Percentiles rank a stretch among this genome's conserved stretches.
Conservation (phyloP, 2,888 invertebrate genomes). For the Mythimna impura region DNA sequence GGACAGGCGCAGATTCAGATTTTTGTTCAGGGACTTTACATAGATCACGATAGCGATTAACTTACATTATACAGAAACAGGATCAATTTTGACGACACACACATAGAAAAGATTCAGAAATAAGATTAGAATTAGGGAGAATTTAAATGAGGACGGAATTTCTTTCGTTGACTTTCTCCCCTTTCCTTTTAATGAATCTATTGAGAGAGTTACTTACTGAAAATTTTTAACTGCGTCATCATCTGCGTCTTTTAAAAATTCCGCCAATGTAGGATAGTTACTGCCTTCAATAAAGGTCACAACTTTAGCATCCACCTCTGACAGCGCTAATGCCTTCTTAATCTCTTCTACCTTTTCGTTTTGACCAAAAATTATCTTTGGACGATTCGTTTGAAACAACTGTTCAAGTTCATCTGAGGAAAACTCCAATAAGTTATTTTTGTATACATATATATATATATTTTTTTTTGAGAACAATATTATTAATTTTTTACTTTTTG, state of each 20-base stretch:
- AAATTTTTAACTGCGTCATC: conserved; percentile 25
- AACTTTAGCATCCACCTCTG: conserved; percentile 17
- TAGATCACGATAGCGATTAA: not conserved
- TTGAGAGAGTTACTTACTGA: conserved; percentile 33
- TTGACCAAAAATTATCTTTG: conserved; percentile 55
- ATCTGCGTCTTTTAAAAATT: conserved; percentile 25
- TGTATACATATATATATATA: too few relatives aligned
- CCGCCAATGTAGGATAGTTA: conserved; percentile 15
- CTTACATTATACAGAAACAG: too few relatives aligned
- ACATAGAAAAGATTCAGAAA: too few relatives aligned
- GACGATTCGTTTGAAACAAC: conserved; percentile 25
- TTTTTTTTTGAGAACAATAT: too few relatives aligned
- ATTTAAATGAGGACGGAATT: too few relatives aligned
- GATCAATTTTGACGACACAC: too few relatives aligned
- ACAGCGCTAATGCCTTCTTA: conserved; percentile 31
- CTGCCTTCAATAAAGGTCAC: conserved; percentile 26
- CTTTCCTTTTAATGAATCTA: too few relatives aligned
- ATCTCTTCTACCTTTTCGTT: conserved; percentile 31
- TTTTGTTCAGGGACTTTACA: not conserved
- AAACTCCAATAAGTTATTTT: too few relatives aligned
- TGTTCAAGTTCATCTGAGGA: conserved; percentile 48
- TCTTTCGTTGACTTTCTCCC: not conserved
- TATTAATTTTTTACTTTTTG: too few relatives aligned
- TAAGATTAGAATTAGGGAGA: too few relatives aligned
- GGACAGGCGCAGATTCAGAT: not conserved